Conservation (phyloP, 2,113 vertebrate species). For the Siphamia tubifer region DNA sequence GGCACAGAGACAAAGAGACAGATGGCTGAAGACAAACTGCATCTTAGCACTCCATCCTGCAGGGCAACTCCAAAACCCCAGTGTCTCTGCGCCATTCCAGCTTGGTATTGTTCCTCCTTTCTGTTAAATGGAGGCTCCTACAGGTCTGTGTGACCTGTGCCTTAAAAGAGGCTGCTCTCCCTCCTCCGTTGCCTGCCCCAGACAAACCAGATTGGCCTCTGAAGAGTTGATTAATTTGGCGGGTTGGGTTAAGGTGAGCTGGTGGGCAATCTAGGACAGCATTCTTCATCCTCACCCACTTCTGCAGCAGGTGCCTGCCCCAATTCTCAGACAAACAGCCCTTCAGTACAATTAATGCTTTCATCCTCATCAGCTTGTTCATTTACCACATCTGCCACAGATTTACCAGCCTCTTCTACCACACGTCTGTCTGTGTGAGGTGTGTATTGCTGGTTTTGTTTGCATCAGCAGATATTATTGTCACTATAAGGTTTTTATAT, state of each 20-base stretch:
- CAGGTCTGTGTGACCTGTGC: conserved; percentile 64
- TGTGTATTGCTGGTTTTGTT: neutral
- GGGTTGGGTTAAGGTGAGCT: conserved; percentile 69
- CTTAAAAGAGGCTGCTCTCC: conserved; percentile 26
- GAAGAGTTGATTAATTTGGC: conserved; percentile 74
- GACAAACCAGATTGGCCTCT: conserved; percentile 60
- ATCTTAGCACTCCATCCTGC: conserved; percentile 47
- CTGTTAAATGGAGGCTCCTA: conserved; percentile 24
- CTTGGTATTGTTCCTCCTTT: neutral
- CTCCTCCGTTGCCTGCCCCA: conserved; percentile 56
- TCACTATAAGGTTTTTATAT: neutral
- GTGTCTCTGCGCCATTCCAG: neutral
- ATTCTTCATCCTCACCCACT: conserved; percentile 82
- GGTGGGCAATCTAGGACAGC: conserved; percentile 78
- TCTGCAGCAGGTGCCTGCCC: conserved; percentile 81
- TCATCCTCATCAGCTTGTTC: conserved; percentile 48
- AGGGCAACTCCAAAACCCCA: conserved; percentile 38
- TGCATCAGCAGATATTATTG: neutral
- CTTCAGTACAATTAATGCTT: conserved; percentile 71
- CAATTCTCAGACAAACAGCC: conserved; percentile 73
- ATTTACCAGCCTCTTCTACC: conserved; percentile 19
- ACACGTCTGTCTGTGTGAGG: neutral
- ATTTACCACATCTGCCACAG: conserved; percentile 26
- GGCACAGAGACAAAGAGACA: conserved; percentile 58
- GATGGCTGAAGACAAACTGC: conserved; percentile 61